Evolutionary conservation across 2,113 vertebrate species (phyloP).

Genomic region (Channa maculata): DNA sequence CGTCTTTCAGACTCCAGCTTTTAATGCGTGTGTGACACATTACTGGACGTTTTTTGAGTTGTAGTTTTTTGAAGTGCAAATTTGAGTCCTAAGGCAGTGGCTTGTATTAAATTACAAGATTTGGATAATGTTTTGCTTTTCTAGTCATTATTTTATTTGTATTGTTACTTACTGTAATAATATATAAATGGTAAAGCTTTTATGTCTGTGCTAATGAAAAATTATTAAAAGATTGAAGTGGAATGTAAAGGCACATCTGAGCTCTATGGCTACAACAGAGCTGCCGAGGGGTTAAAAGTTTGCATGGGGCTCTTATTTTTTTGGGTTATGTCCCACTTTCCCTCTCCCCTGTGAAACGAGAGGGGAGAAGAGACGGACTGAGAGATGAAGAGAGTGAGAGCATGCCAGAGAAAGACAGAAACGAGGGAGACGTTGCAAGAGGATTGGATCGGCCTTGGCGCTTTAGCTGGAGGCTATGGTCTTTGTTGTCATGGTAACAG

Average conservation of each 20-base stretch:
- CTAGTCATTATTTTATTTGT: too few species aligned
- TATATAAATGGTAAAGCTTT: not conserved
- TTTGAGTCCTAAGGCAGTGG: too few species aligned
- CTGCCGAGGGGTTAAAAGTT: conserved; percentile 30
- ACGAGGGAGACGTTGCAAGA: conserved; percentile 14
- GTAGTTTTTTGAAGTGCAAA: too few species aligned
- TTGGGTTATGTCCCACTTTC: conserved; percentile 66
- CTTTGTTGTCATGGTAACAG: conserved; percentile 84
- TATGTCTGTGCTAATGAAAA: not conserved
- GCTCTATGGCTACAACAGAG: not conserved
- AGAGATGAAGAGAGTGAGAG: conserved; percentile 41
- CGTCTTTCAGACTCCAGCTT: too few species aligned
- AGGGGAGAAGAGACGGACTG: conserved; percentile 50
- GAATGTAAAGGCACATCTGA: not conserved
- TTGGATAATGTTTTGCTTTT: not conserved
- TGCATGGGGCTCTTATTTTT: conserved; percentile 31
- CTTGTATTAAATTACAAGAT: too few species aligned
- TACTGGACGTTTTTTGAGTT: too few species aligned
- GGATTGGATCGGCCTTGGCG: conserved; percentile 61
- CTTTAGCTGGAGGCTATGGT: conserved; percentile 74
- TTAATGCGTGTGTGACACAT: too few species aligned
- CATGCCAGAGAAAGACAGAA: conserved; percentile 28
- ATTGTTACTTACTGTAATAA: not conserved
- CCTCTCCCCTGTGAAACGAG: conserved; percentile 45
- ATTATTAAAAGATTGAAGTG: not conserved